phyloP scores from a whole-genome alignment of 2,888 invertebrate species.

The Erynnis tages region DNA sequence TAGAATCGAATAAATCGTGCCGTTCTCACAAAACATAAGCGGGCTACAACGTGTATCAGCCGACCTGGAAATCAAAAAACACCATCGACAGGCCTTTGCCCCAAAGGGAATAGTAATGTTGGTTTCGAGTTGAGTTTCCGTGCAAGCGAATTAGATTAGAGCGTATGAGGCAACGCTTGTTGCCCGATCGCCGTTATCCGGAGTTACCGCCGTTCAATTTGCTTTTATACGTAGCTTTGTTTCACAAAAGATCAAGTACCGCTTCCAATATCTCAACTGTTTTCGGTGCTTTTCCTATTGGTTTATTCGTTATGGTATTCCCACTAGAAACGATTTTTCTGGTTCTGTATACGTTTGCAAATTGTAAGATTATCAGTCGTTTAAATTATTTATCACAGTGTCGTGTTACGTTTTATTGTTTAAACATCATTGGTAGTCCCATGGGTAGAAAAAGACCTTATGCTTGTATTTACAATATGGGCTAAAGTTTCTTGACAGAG shows the following conservation, averaged over 20 bases:
- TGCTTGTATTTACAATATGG: no score
- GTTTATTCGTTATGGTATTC: background rate
- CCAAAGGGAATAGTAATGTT: slow-evolving; percentile 28
- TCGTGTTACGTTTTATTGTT: no score
- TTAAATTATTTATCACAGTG: no score
- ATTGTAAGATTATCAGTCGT: no score
- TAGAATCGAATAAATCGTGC: slow-evolving; percentile 28
- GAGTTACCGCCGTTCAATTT: slow-evolving; percentile 23
- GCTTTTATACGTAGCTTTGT: slow-evolving; percentile 4
- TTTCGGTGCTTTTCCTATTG: background rate
- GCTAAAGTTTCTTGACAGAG: no score
- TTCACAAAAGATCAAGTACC: slow-evolving; percentile 4
- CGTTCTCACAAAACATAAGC: slow-evolving; percentile 28
- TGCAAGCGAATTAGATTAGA: slow-evolving; percentile 27
- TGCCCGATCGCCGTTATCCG: slow-evolving; percentile 23
- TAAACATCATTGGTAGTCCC: no score
- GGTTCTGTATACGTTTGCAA: background rate
- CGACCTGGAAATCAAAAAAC: slow-evolving; percentile 28
- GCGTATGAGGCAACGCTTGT: slow-evolving; percentile 22
- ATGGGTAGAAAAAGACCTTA: no score
- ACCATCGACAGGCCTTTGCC: slow-evolving; percentile 28
- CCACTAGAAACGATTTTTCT: background rate
- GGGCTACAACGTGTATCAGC: slow-evolving; percentile 18
- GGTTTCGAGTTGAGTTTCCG: slow-evolving; percentile 27
- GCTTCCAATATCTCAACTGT: background rate